Evolutionary conservation across 2,888 invertebrate species (phyloP).

Genomic region (Bibio marci): DNA sequence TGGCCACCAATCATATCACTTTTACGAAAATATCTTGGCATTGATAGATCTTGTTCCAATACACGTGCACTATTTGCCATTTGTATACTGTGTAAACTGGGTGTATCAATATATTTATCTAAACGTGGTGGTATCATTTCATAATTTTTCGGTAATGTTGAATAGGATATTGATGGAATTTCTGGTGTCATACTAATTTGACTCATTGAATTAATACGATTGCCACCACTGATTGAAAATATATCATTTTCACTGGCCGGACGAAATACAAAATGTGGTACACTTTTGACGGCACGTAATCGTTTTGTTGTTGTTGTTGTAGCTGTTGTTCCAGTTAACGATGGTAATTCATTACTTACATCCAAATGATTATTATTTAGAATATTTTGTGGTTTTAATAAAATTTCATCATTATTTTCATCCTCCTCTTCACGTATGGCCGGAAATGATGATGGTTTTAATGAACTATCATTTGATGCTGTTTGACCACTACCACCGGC

Average conservation of each 20-base stretch:
- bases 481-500: too few species aligned
- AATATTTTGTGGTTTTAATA: slow-evolving; percentile 19
- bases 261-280: slow-evolving; percentile 24
- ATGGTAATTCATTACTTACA: too few species aligned
- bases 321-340: too few species aligned
- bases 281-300: slow-evolving; percentile 24
- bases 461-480: too few species aligned
- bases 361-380: slow-evolving; percentile 12
- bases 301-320: too few species aligned
- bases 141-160: slow-evolving; percentile 28
- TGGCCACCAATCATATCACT: slow-evolving; percentile 19
- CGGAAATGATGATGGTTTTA: too few species aligned
- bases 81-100: slow-evolving; percentile 31
- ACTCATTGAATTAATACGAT: slow-evolving; percentile 14
- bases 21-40: slow-evolving; percentile 43
- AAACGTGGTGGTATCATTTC: slow-evolving; percentile 29
- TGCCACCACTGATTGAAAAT: slow-evolving; percentile 20
- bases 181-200: slow-evolving; percentile 30
- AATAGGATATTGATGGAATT: slow-evolving; percentile 29
- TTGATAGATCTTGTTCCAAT: slow-evolving; percentile 37
- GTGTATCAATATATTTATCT: slow-evolving; percentile 27
- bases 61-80: slow-evolving; percentile 31
- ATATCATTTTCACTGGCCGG: slow-evolving; percentile 27
- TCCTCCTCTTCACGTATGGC: not conserved
- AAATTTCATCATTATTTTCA: slow-evolving; percentile 16